Evolutionary conservation across 2,113 vertebrate species (phyloP).

Genomic region (Thymallus thymallus): DNA sequence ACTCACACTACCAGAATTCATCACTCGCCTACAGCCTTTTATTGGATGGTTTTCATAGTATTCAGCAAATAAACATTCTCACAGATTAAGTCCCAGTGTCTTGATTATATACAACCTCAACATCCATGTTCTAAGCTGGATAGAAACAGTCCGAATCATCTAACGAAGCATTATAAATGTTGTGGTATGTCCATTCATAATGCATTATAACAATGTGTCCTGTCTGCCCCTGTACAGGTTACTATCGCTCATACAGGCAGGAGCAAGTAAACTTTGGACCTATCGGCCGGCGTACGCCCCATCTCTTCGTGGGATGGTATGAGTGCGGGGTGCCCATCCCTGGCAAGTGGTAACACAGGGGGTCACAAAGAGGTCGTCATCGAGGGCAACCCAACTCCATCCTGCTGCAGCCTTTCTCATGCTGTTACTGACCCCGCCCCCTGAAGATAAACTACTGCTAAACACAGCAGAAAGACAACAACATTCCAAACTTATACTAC

Average conservation of each 20-base stretch:
- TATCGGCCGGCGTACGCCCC: constrained; percentile 85
- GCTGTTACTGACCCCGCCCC: constrained; percentile 31
- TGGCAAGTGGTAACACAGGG: constrained; percentile 87
- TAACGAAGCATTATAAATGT: background rate
- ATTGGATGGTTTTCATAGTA: background rate
- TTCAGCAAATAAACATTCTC: too few relatives aligned
- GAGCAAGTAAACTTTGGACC: constrained; percentile 89
- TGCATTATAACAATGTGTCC: background rate
- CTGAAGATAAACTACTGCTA: constrained; percentile 64
- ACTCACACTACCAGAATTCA: constrained; percentile 6
- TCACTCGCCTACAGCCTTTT: background rate
- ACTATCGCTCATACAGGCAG: constrained; percentile 90
- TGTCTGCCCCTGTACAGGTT: constrained; percentile 75
- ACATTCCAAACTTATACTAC: constrained; percentile 49
- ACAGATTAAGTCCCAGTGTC: too few relatives aligned
- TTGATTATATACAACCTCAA: too few relatives aligned
- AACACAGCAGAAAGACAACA: constrained; percentile 58
- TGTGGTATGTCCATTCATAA: background rate
- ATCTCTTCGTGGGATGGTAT: constrained; percentile 96
- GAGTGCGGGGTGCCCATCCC: constrained; percentile 96
- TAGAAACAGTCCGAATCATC: background rate
- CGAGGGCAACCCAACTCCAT: constrained; percentile 44
- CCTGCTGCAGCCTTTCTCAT: constrained; percentile 46
- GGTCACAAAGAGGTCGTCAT: constrained; percentile 35
- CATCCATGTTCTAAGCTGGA: too few relatives aligned